Evolutionary conservation across 2,797 vertebrate genomes (phyloP).

Genomic region (Okamejei kenojei): DNA sequence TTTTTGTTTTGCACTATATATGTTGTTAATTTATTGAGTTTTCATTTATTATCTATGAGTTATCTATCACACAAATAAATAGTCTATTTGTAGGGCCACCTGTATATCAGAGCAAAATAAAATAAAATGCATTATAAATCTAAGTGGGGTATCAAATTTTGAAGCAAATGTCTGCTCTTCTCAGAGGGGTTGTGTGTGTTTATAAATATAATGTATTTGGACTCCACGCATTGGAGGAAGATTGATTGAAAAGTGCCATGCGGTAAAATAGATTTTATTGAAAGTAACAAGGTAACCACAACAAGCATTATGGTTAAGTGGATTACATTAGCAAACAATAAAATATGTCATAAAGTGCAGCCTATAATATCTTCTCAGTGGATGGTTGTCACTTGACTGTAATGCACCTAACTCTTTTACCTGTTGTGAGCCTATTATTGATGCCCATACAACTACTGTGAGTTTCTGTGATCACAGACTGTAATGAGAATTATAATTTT

Average conservation of each 20-base stretch:
- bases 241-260: constrained; percentile 8
- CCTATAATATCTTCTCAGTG: background rate
- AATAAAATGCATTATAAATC: background rate
- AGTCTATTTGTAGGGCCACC: background rate
- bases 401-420: background rate
- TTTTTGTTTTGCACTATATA: too few relatives aligned
- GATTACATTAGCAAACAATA: constrained; percentile 27
- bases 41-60: too few relatives aligned
- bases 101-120: background rate
- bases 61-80: too few relatives aligned
- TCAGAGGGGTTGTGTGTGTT: background rate
- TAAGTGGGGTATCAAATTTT: background rate
- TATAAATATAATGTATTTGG: background rate
- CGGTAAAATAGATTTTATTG: background rate
- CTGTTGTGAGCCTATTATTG: background rate
- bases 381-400: background rate
- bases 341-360: background rate
- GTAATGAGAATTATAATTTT: background rate
- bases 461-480: background rate
- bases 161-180: background rate
- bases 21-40: too few relatives aligned
- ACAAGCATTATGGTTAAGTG: background rate
- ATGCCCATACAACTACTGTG: background rate
- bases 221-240: background rate
- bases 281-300: background rate